Percentiles rank a stretch among this genome's conserved stretches.
These are phyloP conservation scores for Macquaria ambigua DNA, from an alignment of 2,113 vertebrate species.

Conservation along the genomic window DNA sequence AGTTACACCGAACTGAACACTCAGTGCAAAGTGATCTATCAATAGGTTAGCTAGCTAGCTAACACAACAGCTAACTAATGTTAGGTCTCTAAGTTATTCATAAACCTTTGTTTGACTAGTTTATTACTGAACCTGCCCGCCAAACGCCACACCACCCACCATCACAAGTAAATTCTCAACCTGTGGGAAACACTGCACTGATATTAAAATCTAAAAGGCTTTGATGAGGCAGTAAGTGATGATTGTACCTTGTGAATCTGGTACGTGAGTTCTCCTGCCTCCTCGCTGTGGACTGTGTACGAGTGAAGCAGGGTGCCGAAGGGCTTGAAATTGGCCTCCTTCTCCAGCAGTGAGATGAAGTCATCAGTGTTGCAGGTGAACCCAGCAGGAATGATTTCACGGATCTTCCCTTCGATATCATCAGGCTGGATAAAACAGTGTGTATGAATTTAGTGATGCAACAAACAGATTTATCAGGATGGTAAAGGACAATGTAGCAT, in stretches of 20 bases:
- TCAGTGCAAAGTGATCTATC: no score
- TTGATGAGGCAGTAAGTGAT: not conserved
- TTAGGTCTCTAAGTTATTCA: no score
- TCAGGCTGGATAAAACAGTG: slow-evolving; percentile 86
- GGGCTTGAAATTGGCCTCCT: slow-evolving; percentile 96
- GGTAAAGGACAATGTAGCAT: not conserved
- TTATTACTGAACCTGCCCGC: no score
- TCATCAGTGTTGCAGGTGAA: slow-evolving; percentile 95
- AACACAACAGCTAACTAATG: no score
- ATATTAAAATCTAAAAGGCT: not conserved
- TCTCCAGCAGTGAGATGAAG: slow-evolving; percentile 94
- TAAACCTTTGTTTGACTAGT: no score
- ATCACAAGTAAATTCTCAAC: no score
- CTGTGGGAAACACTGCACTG: not conserved
- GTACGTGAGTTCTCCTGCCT: slow-evolving; percentile 92
- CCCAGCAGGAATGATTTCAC: slow-evolving; percentile 93
- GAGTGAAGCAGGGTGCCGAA: slow-evolving; percentile 94
- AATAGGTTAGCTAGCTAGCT: no score
- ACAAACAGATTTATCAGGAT: not conserved
- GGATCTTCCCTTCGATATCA: slow-evolving; percentile 94
- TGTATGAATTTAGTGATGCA: not conserved
- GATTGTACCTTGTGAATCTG: slow-evolving; percentile 94
- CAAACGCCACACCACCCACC: no score
- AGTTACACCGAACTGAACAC: no score
- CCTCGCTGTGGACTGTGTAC: slow-evolving; percentile 92